Evolutionary conservation across 1,140 invertebrate species (phyloP), one percentile per base, ranked within the genome.

Genomic region (Zaprionus gabonicus): DNA sequence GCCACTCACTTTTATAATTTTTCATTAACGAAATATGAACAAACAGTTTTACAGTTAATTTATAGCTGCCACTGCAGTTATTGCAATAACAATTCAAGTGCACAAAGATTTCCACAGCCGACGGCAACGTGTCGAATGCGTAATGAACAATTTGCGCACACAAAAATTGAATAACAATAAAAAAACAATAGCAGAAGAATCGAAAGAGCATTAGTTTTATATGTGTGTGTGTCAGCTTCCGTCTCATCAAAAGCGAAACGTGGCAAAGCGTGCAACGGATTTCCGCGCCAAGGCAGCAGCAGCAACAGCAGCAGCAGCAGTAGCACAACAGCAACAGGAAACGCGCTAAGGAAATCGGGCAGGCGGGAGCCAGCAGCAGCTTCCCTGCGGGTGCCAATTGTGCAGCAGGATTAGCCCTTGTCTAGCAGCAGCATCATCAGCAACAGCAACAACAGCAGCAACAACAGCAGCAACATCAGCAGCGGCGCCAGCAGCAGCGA

Each of bases 231-330:
- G 74, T 78, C 73, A 72, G 81, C 71, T 88, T 88, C 83, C 84
- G 84, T 84, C 83, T 85, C 65, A 64, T 79, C 36, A 82, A 86
- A 76, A 66, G 51, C 44, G 41, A 71, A 78, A 87, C 49, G 57
- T 57, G 82, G 20, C 63, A 55, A 64, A 56, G 74, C 76, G 77
- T 56, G 71, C 67, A 88, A 85, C 78, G 81, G 84, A 88, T 79
- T 88, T 90, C 81, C 81, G 85, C 85, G 85, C 76, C 76, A 84
- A 81, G 76, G 36, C 65, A 70, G 71, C 67, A 84, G n/a, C 41
- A 44, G 1, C 41, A 44, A 12, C 41, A 44, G 15, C 38, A n/a
- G 15, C 38, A 41, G 62, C 75, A 75, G 74, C 81, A 90, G 81
- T 46, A 53, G 64, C 76, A 86, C 68, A 82, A 55, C 68, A 80